Percentiles rank a stretch among this genome's conserved stretches.
Evolutionary conservation across 2,888 invertebrate species (phyloP).

Genomic region (Tanaodytes sp.): DNA sequence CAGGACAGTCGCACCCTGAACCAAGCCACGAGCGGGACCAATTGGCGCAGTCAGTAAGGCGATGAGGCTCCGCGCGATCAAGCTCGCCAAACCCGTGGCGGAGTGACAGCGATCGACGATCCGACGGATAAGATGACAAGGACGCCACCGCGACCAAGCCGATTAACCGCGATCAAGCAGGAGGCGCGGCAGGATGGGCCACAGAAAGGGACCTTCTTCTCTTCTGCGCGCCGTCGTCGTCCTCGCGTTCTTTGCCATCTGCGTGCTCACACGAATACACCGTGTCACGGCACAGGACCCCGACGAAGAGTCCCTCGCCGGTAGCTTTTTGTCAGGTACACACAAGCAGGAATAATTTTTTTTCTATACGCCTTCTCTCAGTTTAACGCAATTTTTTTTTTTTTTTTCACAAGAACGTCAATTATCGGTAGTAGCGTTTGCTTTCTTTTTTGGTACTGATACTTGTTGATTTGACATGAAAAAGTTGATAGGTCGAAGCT

Average conservation of each 20-base stretch:
- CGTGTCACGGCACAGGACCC: conserved; percentile 63
- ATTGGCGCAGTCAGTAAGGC: conserved; percentile 63
- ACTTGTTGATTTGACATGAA: too few species aligned
- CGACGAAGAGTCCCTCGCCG: conserved; percentile 84
- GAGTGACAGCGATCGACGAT: conserved; percentile 38
- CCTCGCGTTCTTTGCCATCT: conserved; percentile 39
- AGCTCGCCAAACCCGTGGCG: conserved; percentile 65
- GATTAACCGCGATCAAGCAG: conserved; percentile 26
- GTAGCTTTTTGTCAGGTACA: conserved; percentile 86
- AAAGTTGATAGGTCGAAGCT: too few species aligned
- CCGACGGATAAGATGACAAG: conserved; percentile 26
- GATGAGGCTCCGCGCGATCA: conserved; percentile 68
- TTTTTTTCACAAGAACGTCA: too few species aligned
- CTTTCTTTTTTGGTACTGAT: too few species aligned
- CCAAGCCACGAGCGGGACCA: conserved; percentile 65
- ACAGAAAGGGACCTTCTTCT: conserved; percentile 25
- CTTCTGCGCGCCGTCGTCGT: conserved; percentile 37
- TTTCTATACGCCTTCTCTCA: too few species aligned
- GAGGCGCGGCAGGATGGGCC: conserved; percentile 40
- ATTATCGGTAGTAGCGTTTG: too few species aligned
- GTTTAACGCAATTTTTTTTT: too few species aligned
- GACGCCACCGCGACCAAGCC: conserved; percentile 33
- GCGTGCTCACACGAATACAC: too few species aligned
- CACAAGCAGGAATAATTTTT: too few species aligned
- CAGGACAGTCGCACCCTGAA: conserved; percentile 67